A percentile compares a stretch with the other conserved stretches of the same genome.
phyloP scores from a whole-genome alignment of 2,888 invertebrate genomes.

The Dryadula phaetusa region DNA sequence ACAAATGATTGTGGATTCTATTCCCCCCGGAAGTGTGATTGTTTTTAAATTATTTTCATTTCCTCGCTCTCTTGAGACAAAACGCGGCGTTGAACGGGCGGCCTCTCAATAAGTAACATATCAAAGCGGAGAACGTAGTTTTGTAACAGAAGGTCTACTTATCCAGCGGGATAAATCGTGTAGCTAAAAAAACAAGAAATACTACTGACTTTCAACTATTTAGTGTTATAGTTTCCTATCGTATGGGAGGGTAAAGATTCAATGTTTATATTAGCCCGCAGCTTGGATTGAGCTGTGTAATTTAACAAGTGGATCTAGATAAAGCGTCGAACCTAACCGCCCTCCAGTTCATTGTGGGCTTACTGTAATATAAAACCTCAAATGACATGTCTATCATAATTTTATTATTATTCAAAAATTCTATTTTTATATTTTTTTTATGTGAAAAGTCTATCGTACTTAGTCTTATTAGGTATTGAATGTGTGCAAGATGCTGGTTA shows the following conservation, averaged over 20 bases:
- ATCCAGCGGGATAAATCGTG: too few relatives aligned
- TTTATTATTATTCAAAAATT: constrained; percentile 10
- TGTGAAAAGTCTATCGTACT: constrained; percentile 38
- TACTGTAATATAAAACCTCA: constrained; percentile 49
- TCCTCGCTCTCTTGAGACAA: too few relatives aligned
- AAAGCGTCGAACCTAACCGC: constrained; percentile 55
- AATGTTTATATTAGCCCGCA: constrained; percentile 56
- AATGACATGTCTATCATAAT: constrained; percentile 41
- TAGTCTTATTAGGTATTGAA: neutral
- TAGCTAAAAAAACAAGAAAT: too few relatives aligned
- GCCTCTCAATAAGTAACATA: too few relatives aligned
- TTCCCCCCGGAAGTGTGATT: too few relatives aligned
- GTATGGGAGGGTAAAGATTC: constrained; percentile 36
- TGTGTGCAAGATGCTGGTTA: constrained; percentile 34
- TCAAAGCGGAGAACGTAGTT: too few relatives aligned
- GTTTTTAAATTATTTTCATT: too few relatives aligned
- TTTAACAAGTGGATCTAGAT: constrained; percentile 75
- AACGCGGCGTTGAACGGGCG: too few relatives aligned
- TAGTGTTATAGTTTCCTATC: constrained; percentile 38
- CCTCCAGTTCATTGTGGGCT: constrained; percentile 62
- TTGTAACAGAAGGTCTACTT: too few relatives aligned
- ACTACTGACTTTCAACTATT: constrained; percentile 13
- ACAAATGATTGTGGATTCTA: too few relatives aligned
- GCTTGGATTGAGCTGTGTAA: constrained; percentile 71
- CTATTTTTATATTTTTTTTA: constrained; percentile 28